Base-by-base conservation (phyloP, 2,113 vertebrate genomes). In the Harpagus bidentatus region DNA sequence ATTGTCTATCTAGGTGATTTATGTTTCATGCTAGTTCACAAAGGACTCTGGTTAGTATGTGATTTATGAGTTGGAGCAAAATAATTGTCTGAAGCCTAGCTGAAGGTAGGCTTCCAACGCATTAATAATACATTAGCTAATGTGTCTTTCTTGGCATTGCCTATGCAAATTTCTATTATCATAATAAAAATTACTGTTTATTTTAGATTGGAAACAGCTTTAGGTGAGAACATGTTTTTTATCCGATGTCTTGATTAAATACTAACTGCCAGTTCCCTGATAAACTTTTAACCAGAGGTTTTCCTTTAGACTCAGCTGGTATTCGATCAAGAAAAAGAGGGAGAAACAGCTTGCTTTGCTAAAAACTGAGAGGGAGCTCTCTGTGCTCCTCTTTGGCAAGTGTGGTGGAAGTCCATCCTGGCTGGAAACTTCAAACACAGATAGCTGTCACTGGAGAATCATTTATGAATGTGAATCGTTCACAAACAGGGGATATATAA, bases 91-190 rank as follows among this genome's bases (percentile, higher is more conserved):
- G 70, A 93, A 93, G 78, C 66, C 42, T 93, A 48, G 70, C 87
- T 93, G 91, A 97, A 95, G 90, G 92, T 93, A 95, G 62, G 74
- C 71, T 95, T 96, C 59, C 84, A 93, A 63, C 1, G 11, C 45
- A 95, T 96, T 93, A 97, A 96, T 93, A 96, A 96, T 93, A 93
- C 87, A 96, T 95, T 80, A 93, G 48, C 25, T 83, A 85, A 93
- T 74, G 82, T 73, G 91, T 80, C 84, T 94, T 85, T 83, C 89
- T 90, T 94, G 89, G 29, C 78, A 89, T 69, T 85, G 78, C n/a
- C 53, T 58, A 95, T 95, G 89, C 53, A 95, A 93, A 97, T 91
- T 91, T 85, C 52, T 91, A 80, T 82, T 93, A 93, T 53, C 69
- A 85, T 93, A 91, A 82, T 80, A 95, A 95, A 92, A 87, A 87